Percentiles rank a stretch among this genome's conserved stretches.
Conservation (phyloP, 2,113 vertebrate species). For the Xiphophorus hellerii region DNA sequence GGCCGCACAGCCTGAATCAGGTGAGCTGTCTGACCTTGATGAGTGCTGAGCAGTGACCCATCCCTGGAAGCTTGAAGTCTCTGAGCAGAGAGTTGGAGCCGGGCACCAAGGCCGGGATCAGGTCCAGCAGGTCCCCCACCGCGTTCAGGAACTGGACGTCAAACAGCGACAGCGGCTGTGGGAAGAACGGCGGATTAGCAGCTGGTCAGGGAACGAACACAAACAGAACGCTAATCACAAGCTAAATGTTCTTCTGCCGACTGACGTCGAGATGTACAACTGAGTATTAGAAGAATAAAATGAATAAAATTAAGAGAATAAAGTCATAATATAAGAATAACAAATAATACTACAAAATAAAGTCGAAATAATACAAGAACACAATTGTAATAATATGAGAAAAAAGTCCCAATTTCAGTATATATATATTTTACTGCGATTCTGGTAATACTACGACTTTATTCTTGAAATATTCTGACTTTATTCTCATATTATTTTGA, state of each 20-base stretch:
- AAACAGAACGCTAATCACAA: fast-evolving
- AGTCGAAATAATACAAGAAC: too few relatives aligned
- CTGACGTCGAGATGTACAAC: neutral
- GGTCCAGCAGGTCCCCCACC: slow-evolving; percentile 89
- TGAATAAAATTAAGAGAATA: too few relatives aligned
- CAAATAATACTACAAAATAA: too few relatives aligned
- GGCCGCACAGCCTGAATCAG: neutral
- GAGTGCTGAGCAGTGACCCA: slow-evolving; percentile 94
- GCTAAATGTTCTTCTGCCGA: neutral
- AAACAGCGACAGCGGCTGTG: slow-evolving; percentile 85
- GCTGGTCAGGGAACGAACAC: slow-evolving; percentile 12
- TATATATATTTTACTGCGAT: too few relatives aligned
- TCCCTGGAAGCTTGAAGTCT: slow-evolving; percentile 76
- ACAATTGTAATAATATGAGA: too few relatives aligned
- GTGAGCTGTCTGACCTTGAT: slow-evolving; percentile 88
- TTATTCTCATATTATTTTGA: too few relatives aligned
- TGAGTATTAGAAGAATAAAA: too few relatives aligned
- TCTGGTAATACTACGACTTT: too few relatives aligned
- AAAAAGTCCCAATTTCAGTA: too few relatives aligned
- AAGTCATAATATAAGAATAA: too few relatives aligned
- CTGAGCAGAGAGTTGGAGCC: slow-evolving; percentile 20
- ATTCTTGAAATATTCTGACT: too few relatives aligned
- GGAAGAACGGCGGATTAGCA: slow-evolving; percentile 47
- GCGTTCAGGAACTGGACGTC: slow-evolving; percentile 87
- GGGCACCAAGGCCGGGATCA: slow-evolving; percentile 85